A percentile compares a stretch with the other conserved stretches of the same genome.
Conservation (phyloP, 2,888 invertebrate species). For the Eugnorisma glareosa region DNA sequence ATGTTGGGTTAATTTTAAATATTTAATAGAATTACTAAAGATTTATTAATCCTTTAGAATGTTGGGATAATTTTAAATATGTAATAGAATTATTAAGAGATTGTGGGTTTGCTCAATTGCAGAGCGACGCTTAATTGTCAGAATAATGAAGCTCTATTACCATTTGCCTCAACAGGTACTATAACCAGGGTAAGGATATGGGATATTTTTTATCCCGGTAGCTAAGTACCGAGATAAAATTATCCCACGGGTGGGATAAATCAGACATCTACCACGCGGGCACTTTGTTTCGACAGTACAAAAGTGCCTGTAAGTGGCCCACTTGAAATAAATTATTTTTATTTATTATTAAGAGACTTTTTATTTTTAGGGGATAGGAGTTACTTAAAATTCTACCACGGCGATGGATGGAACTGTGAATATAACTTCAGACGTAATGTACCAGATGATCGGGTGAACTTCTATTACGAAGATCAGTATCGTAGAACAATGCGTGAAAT, state of each 20-base stretch:
- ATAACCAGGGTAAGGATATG: not conserved
- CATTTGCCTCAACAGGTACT: not conserved
- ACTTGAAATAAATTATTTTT: not conserved
- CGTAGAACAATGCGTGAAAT: not conserved
- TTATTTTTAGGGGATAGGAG: too few species aligned
- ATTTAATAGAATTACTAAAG: not conserved
- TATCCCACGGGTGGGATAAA: not conserved
- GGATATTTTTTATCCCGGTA: too few species aligned
- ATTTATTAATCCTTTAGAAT: too few species aligned
- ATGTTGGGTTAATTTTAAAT: not conserved
- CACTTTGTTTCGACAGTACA: not conserved
- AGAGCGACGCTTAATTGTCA: not conserved
- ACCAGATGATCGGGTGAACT: not conserved
- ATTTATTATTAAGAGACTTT: too few species aligned
- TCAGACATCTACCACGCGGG: not conserved
- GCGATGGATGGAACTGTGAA: not conserved
- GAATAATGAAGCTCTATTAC: not conserved
- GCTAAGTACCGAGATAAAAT: too few species aligned
- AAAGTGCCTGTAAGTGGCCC: not conserved
- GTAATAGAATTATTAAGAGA: not conserved
- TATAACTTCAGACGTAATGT: not conserved
- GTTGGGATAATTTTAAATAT: not conserved
- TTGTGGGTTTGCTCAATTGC: not conserved
- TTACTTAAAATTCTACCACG: too few species aligned
- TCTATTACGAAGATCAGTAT: slow-evolving; percentile 18